Base-by-base conservation (phyloP, 1,140 invertebrate species). In the Probaryconus sp. region DNA sequence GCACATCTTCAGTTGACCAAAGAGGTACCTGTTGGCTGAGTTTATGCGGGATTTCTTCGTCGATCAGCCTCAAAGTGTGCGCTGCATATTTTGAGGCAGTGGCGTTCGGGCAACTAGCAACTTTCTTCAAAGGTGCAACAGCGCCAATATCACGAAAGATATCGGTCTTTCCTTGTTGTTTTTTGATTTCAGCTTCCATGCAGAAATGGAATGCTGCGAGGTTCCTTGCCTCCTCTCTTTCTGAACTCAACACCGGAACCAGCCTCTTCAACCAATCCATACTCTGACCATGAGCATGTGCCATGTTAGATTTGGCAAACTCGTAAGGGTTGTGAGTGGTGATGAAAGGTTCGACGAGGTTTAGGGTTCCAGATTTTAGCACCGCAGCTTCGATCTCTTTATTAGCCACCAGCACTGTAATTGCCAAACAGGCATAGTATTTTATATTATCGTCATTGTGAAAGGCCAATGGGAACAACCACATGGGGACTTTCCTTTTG, bases 141-240 rank as follows among this genome's bases (percentile, higher is more conserved):
- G 97, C 97, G 40, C 95, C 96, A 67, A 99, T 99, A 84, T 97
- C 96, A 47, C 92, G 90, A 82, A 99, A 99, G 77, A 98, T 94
- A 84, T 96, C 93, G 0, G 96, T 95, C 65, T 98, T 97, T 7
- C 96, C 95, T 87, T 99, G 98, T 76, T 96, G 93, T 77, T 97
- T 94, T 81, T 99, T 99, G 26, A 99, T 99, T 6, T 95, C 96
- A 1, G 98, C 98, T 86, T 99, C 98, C 96, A 99, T 98, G 79
- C 97, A 98, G 84, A 99, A 99, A 84, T 99, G 98, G 85, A 99
- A 99, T 17, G 98, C 97, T 0, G 98, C 98, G 47, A 99, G 85
- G 81, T 98, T 98, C 70, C 97, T 91, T 0, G 98, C 97, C 86
- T 99, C 98, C 81, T 98, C 96, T 48, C 97, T 89, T 83, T 98